Base-by-base conservation (phyloP, 1,140 invertebrate genomes). In the Drosophila nigrodunni region DNA sequence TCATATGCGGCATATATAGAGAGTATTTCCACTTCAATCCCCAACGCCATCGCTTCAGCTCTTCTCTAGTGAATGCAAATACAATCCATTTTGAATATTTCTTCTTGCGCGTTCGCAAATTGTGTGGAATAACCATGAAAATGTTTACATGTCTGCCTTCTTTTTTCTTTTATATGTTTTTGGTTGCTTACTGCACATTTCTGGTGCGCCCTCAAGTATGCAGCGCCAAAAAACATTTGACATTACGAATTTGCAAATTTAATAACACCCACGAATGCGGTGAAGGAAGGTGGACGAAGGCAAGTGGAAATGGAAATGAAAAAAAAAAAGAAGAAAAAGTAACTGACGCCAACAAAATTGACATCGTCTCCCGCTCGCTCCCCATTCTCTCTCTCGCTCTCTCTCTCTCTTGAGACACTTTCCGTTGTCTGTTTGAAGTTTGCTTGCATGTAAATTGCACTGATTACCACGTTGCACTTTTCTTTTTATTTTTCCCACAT, bases 391-490 rank as follows among this genome's bases (percentile, higher is more conserved):
- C 44, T 43, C 8, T 41, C 13, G 66, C 13, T 2, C n/a, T 50
- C 34, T 25, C 15, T 37, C 30, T 43, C 55, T 30, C 46, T 54
- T 7, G 39, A 9, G 46, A 25, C 55, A 30, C 54, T 52, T 55
- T 72, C 6, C 68, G 59, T 74, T 80, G 80, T 85, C 80, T 88
- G 68, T 77, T 89, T 80, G 77, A 87, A 89, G 80, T 88, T 89
- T 88, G 77, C 86, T 81, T 89, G 85, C 85, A 88, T 88, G 85
- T 83, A 88, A 89, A 88, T 88, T 85, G 85, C 85, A 75, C 85
- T 88, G 86, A 88, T 88, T 88, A 88, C 80, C 80, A 71, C 74
- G 86, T 76, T 89, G 86, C 85, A 85, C 70, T 85, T 89, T 86
- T 78, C 64, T 67, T 44, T 44, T 39, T 64, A 13, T 46, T 41